Base-by-base conservation (phyloP, 2,113 vertebrate species). In the Herpetotheres cachinnans region DNA sequence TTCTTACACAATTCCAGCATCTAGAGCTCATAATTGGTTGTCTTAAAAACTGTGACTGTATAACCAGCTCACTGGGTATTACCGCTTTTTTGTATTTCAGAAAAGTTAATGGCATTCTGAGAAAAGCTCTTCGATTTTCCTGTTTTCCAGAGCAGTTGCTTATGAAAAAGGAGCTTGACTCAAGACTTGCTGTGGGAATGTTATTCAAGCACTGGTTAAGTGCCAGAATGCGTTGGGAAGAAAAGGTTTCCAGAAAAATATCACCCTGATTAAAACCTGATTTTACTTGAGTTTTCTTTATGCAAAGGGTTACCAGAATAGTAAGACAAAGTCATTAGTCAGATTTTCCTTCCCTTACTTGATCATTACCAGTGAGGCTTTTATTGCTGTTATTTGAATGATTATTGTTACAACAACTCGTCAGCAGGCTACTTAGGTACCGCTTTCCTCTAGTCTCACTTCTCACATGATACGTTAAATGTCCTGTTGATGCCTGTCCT, bases 271-370 rank as follows among this genome's bases (percentile, higher is more conserved):
- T 97, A 96, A 97, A 97, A 95, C 96, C 95, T 97, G 96, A 95
- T 96, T 95, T 91, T 86, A 91, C 96, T 66, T 66, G 84, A 85
- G 63, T 92, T 95, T 72, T 87, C 86, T 91, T 95, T 91, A 62
- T 97, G 93, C 50, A 97, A 96, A 95, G 94, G 95, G 94, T 95
- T 97, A 97, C 95, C 94, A 96, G 95, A 97, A 96, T 93, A 96
- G 94, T 90, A 94, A 87, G 95, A 50, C 86, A 70, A 82, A 49
- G 49, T 80, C 7, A 59, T 95, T 96, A 95, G 93, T 96, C 96
- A 97, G 55, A 93, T 91, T 97, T 97, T 97, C 95, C 93, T 96
- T 90, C 82, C 91, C 94, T 95, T 85, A 77, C 93, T 97, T 95
- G 95, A 97, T 97, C 94, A 83, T 88, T 95, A 94, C 94, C 96